Base-by-base conservation (phyloP, 2,797 vertebrate genomes). In the Poliocrania exsul region DNA sequence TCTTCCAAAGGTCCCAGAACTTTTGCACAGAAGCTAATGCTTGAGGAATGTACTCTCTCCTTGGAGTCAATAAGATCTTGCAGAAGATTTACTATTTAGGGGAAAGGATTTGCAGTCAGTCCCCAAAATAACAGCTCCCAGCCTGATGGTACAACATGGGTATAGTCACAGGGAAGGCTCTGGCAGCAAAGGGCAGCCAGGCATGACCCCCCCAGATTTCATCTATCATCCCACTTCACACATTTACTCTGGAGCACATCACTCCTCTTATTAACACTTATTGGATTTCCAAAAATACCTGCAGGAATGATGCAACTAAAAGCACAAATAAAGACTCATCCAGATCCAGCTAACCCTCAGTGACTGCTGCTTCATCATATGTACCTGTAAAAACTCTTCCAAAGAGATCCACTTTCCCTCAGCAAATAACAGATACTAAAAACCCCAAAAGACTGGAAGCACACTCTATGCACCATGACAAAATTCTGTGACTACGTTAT, bases 241-340 rank as follows among this genome's bases (percentile, higher is more conserved):
- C 23, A 13, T 82, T 82, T 51, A 75, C 19, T 84, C 54, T 71
- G 40, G 42, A 90, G 81, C 83, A 79, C 46, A 88, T 74, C 46
- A 54, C 47, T 86, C 35, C 35, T 81, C 53, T 86, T 50, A 72
- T 29, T 78, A 92, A 88, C 73, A 83, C 42, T 56, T 70, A 35
- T 78, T 60, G 60, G n/a, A 60, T 61, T 90, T 88, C 58, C 47
- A 90, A 88, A 83, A 88, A 95, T 81, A 81, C 62, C 66, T 82
- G 71, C 56, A 81, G 67, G 60, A 91, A 66, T 25, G 56, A 82
- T 35, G 56, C 44, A 81, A 44, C n/a, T 65, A 46, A 91, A 77
- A 80, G 79, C 84, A 91, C 28, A 85, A 88, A 82, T 58, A 74
- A 60, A 84, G 62, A 49, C 28, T 53, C 51, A 71, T 28, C 40